These are phyloP conservation scores for Lacerta bilineata DNA, from an alignment of 2,797 vertebrate species.

Conservation along the genomic window DNA sequence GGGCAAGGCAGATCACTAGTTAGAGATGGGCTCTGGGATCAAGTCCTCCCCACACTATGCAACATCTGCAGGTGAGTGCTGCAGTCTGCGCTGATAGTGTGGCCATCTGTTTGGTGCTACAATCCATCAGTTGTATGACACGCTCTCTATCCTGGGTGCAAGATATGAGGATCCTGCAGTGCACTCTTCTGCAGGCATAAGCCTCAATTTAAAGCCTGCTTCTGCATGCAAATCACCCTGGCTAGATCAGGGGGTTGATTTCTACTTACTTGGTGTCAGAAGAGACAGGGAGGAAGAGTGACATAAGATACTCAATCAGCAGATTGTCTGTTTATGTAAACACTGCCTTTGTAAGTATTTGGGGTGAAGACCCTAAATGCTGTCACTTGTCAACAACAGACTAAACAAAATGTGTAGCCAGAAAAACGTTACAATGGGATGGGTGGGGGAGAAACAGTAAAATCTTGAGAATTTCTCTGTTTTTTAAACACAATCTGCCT, in stretches of 20 bases:
- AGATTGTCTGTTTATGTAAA: slow-evolving; percentile 40
- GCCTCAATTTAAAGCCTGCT: not conserved
- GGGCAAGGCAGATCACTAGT: not conserved
- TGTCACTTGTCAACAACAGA: slow-evolving; percentile 19
- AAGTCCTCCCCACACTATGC: not conserved
- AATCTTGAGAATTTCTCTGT: slow-evolving; percentile 49
- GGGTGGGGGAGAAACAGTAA: slow-evolving; percentile 16
- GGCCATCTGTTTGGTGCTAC: not conserved
- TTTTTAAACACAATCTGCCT: slow-evolving; percentile 57
- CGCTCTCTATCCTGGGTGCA: no score
- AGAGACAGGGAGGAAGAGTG: not conserved
- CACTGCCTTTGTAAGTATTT: slow-evolving; percentile 32
- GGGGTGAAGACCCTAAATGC: slow-evolving; percentile 33
- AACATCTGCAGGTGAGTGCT: not conserved
- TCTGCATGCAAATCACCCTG: not conserved
- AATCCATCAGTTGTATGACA: not conserved
- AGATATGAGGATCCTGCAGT: not conserved
- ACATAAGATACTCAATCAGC: slow-evolving; percentile 18
- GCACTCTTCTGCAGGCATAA: not conserved
- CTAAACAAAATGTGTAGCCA: slow-evolving; percentile 17
- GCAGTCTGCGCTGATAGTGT: no score
- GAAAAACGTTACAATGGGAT: not conserved
- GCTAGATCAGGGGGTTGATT: not conserved
- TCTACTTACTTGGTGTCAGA: not conserved
- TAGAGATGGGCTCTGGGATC: not conserved